Percentiles rank a stretch among this genome's conserved stretches.
These are phyloP conservation scores for Molorchus minor DNA, from an alignment of 2,888 invertebrate species.

Conservation along the genomic window DNA sequence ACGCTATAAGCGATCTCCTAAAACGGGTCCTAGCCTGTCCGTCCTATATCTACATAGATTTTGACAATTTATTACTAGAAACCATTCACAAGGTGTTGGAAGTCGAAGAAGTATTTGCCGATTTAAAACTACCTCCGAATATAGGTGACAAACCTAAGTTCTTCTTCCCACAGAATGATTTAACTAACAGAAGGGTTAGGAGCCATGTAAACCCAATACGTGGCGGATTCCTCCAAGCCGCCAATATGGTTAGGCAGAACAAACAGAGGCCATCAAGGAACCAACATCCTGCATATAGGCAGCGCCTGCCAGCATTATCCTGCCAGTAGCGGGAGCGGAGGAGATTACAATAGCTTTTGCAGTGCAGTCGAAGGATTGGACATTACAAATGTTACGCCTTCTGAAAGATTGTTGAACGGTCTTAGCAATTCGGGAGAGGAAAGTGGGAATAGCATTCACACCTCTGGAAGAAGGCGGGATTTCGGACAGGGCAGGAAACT, in stretches of 20 bases:
- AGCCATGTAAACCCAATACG: neutral
- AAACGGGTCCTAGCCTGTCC: conserved; percentile 68
- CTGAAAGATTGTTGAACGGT: conserved; percentile 9
- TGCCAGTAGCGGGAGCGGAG: neutral
- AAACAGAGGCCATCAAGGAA: neutral
- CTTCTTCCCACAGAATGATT: conserved; percentile 38
- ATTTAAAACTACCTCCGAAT: conserved; percentile 75
- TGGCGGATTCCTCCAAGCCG: conserved; percentile 2
- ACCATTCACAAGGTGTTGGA: conserved; percentile 74
- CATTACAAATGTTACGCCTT: neutral
- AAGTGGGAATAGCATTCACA: neutral
- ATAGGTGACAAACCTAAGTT: conserved; percentile 81
- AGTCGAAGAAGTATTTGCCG: conserved; percentile 75
- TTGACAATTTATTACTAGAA: conserved; percentile 57
- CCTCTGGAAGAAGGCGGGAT: neutral
- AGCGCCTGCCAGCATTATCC: neutral
- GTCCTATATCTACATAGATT: conserved; percentile 70
- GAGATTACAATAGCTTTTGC: conserved; percentile 8
- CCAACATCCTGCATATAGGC: neutral
- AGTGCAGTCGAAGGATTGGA: conserved; percentile 8
- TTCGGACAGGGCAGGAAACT: neutral
- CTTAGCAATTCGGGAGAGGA: neutral
- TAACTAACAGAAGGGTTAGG: conserved; percentile 5
- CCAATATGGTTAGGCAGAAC: neutral
- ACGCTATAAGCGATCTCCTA: conserved; percentile 45